Percentiles rank a stretch among this genome's conserved stretches.
phyloP scores from a whole-genome alignment of 2,888 invertebrate species.

The Rutpela maculata region DNA sequence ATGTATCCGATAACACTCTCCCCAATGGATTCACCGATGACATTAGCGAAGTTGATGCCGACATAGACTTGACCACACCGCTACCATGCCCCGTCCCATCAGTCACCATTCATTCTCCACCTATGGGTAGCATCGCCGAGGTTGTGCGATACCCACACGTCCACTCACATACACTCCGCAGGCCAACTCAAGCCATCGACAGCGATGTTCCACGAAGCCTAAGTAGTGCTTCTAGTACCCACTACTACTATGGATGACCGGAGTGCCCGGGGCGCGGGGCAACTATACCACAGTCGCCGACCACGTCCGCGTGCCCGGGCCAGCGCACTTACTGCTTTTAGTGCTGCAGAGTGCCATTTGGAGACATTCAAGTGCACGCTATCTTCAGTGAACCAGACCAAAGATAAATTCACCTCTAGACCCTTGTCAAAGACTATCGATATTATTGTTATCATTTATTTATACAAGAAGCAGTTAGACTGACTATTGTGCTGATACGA shows the following conservation, averaged over 20 bases:
- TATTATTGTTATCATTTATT: constrained; percentile 36
- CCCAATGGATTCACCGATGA: constrained; percentile 91
- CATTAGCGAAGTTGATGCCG: constrained; percentile 89
- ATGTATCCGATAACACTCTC: constrained; percentile 84
- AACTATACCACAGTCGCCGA: constrained; percentile 63
- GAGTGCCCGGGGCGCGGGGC: constrained; percentile 69
- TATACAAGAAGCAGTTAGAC: constrained; percentile 37
- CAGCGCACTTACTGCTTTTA: constrained; percentile 73
- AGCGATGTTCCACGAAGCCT: constrained; percentile 78
- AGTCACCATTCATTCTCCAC: constrained; percentile 75
- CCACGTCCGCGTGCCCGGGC: constrained; percentile 70
- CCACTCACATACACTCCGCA: constrained; percentile 69
- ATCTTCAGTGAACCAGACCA: constrained; percentile 65
- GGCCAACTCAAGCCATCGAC: constrained; percentile 73
- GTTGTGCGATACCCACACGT: constrained; percentile 67
- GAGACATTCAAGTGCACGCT: constrained; percentile 40
- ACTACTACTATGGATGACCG: constrained; percentile 87
- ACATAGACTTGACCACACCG: constrained; percentile 84
- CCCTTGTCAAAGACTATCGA: constrained; percentile 37
- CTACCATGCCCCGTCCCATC: constrained; percentile 78
- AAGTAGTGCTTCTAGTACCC: constrained; percentile 80
- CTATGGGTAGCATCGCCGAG: constrained; percentile 70
- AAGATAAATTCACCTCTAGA: constrained; percentile 63
- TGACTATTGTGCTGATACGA: constrained; percentile 48
- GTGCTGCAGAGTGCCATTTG: constrained; percentile 54